Conservation (phyloP, 2,888 invertebrate species). For the Polymixis flavicincta region DNA sequence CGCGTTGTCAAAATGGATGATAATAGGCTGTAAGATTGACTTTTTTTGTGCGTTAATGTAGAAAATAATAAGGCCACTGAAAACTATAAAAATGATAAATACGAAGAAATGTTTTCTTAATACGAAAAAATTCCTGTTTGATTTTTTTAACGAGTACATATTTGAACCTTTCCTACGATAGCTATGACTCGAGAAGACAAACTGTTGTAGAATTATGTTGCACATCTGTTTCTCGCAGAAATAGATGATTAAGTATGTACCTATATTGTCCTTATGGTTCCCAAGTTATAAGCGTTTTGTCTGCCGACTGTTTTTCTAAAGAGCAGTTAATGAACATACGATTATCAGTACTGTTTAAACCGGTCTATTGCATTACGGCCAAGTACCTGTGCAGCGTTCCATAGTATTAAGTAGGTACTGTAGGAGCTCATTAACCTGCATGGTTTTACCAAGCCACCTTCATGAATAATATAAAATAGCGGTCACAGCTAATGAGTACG, state of each 20-base stretch:
- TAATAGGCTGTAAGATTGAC: background rate
- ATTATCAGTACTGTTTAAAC: too few species aligned
- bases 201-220: background rate
- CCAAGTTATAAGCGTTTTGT: background rate
- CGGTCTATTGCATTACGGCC: too few species aligned
- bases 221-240: background rate
- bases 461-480: too few species aligned
- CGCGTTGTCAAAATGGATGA: constrained; percentile 16
- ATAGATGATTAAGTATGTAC: background rate
- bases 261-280: background rate
- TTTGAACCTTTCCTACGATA: background rate
- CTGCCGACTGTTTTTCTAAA: background rate
- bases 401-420: too few species aligned
- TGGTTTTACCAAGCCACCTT: too few species aligned
- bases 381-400: too few species aligned
- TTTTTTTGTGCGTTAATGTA: constrained; percentile 26
- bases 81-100: constrained; percentile 24
- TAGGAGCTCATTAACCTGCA: too few species aligned
- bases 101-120: constrained; percentile 22
- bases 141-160: background rate
- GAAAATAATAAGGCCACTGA: constrained; percentile 40
- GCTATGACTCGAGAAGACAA: background rate
- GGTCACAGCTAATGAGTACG: too few species aligned
- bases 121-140: accelerated
- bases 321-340: too few species aligned